Percentiles rank a stretch among this genome's conserved stretches.
phyloP scores from a whole-genome alignment of 2,888 invertebrate species.

The Danaus chrysippus region DNA sequence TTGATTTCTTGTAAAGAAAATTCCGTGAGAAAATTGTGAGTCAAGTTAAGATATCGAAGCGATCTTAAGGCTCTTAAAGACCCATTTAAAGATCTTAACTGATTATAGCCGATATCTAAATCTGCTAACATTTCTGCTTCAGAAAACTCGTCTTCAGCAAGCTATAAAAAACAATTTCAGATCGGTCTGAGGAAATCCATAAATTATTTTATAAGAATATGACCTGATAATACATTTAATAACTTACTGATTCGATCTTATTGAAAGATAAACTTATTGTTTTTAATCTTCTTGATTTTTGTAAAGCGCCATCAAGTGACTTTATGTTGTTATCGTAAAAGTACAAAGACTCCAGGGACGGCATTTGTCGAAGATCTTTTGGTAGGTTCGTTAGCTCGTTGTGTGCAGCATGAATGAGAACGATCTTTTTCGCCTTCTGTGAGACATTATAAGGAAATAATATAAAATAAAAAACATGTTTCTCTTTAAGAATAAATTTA shows the following conservation, averaged over 20 bases:
- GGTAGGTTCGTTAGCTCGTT: conserved; percentile 86
- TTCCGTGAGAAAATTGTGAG: conserved; percentile 85
- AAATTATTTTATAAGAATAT: background rate
- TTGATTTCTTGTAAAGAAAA: conserved; percentile 90
- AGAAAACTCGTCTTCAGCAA: conserved; percentile 86
- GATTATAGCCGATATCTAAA: conserved; percentile 86
- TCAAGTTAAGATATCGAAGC: conserved; percentile 84
- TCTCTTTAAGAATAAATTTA: background rate
- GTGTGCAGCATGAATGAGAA: conserved; percentile 85
- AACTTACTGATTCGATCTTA: conserved; percentile 83
- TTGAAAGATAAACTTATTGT: conserved; percentile 86
- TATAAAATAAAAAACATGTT: conserved; percentile 32
- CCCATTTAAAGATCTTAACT: conserved; percentile 84
- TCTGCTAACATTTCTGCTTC: conserved; percentile 84
- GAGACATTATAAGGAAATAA: too few species aligned
- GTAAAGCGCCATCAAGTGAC: conserved; percentile 84
- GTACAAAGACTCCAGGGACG: conserved; percentile 84
- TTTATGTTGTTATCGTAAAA: conserved; percentile 85
- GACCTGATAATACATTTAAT: background rate
- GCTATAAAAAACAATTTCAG: conserved; percentile 54
- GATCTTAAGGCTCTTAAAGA: conserved; percentile 84
- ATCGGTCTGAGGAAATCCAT: background rate
- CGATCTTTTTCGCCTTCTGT: conserved; percentile 80
- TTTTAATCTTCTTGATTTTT: conserved; percentile 82
- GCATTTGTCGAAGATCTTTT: conserved; percentile 83